Conservation (phyloP, 2,797 vertebrate species). For the Coregonus suidteri region DNA sequence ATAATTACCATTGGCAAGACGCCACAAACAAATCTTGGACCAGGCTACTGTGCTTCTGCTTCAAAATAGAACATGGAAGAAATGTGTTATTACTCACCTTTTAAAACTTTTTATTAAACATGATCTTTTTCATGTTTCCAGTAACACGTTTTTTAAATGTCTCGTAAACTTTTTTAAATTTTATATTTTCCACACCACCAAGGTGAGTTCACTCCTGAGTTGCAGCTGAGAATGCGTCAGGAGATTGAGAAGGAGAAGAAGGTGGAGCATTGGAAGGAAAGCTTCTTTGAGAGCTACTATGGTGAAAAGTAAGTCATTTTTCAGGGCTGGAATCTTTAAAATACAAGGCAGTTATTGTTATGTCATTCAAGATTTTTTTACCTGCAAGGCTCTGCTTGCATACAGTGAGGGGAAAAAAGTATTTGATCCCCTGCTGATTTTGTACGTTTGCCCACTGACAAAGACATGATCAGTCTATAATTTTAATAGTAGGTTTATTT, state of each 20-base stretch:
- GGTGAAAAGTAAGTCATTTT: constrained; percentile 87
- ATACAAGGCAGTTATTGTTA: constrained; percentile 6
- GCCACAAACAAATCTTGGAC: not conserved
- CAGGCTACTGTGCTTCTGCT: not conserved
- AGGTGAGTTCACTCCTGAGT: constrained; percentile 97
- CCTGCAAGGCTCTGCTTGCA: not conserved
- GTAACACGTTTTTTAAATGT: not conserved
- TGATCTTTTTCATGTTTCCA: not conserved
- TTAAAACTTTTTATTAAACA: not conserved
- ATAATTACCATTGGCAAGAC: not conserved
- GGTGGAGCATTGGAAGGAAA: constrained; percentile 95
- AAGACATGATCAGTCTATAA: too few species aligned
- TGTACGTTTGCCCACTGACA: too few species aligned
- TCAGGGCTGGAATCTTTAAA: not conserved
- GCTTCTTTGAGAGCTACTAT: constrained; percentile 95
- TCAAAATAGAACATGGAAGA: not conserved
- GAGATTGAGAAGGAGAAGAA: constrained; percentile 98
- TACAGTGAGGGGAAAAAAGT: too few species aligned
- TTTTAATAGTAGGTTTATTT: too few species aligned
- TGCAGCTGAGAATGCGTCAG: constrained; percentile 94
- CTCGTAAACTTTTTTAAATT: not conserved
- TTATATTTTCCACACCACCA: constrained; percentile 16
- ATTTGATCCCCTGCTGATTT: too few species aligned
- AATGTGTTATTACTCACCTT: too few species aligned
- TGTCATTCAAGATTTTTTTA: not conserved